phyloP scores from a whole-genome alignment of 2,797 vertebrate species.

The Cygnus olor region DNA sequence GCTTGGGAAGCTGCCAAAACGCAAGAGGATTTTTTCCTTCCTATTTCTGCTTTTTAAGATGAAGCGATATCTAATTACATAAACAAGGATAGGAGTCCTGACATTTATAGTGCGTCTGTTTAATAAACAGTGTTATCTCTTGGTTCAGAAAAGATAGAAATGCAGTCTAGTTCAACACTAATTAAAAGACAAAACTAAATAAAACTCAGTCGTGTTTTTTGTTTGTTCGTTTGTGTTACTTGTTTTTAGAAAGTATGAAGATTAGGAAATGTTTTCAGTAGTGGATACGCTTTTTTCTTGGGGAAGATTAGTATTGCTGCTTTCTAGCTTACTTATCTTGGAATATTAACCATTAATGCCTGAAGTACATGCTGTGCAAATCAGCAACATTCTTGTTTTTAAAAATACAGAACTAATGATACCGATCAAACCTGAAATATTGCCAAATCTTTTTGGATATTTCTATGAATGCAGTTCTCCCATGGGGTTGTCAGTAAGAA shows the following conservation, averaged over 20 bases:
- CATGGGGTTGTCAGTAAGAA: background rate
- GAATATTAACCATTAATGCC: background rate
- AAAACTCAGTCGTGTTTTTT: background rate
- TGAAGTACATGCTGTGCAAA: background rate
- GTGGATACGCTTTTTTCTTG: background rate
- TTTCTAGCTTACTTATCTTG: background rate
- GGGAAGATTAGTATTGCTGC: background rate
- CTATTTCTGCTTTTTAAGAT: slow-evolving; percentile 16
- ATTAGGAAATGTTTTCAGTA: background rate
- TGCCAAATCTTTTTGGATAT: background rate
- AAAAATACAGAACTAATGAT: background rate
- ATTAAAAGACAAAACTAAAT: background rate
- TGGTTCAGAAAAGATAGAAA: background rate
- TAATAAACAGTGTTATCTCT: background rate
- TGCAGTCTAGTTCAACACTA: background rate
- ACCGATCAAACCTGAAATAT: background rate
- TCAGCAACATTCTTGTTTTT: background rate
- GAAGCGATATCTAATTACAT: slow-evolving; percentile 3
- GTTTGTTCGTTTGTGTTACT: background rate
- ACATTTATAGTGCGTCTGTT: background rate
- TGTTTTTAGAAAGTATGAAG: background rate
- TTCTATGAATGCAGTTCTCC: background rate
- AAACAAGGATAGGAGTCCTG: background rate
- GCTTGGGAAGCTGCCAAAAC: slow-evolving; percentile 6
- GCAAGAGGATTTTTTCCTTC: slow-evolving; percentile 24